Evolutionary conservation across 92 coral and sea anemone genomes (phyloP), one percentile per base, ranked within the genome.

Genomic region (Zoanthus solanderi): DNA sequence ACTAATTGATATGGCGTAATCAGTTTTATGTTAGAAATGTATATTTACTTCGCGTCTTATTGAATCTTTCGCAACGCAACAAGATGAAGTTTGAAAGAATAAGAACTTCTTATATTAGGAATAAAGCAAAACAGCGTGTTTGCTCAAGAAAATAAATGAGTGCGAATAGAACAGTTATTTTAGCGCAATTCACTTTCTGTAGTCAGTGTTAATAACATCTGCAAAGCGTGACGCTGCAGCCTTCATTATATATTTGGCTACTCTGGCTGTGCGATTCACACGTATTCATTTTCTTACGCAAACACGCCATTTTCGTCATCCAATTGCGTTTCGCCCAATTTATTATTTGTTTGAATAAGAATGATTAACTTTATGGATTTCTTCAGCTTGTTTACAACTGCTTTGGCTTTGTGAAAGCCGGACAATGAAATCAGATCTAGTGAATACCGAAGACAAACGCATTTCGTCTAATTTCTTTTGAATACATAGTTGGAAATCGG

Each of bases 311-410:
- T 28, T 9, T 14, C n/a, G n/a, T 6, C 44, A 66, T n/a, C 85
- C 85, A 81, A 81, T 81, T 66, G 76, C 85, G 2, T 66, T 29
- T 37, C 42, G 61, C 67, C 9, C 44, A 13, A 5, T 81, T 42
- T 76, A 79, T 75, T 82, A 83, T 79, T 88, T 93, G 98, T 94
- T 94, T 92, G 76, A 80, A 84, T 58, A 85, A 87, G 83, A 78
- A 94, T 91, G 92, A 94, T 94, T 93, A 82, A 68, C 76, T 47
- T 60, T 60, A 58, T 80, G 76, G 53, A 48, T 85, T 81, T 87
- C 90, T 78, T 90, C 90, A 89, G 93, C 76, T 86, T 84, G 75
- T 78, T 87, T 66, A 85, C 31, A 54, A 66, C 57, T 37, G 14
- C 42, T 66, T 71, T 65, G 78, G 78, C 65, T 87, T 87, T 66